Conservation (phyloP, 2,797 vertebrate genomes). For the Erethizon dorsatum region DNA sequence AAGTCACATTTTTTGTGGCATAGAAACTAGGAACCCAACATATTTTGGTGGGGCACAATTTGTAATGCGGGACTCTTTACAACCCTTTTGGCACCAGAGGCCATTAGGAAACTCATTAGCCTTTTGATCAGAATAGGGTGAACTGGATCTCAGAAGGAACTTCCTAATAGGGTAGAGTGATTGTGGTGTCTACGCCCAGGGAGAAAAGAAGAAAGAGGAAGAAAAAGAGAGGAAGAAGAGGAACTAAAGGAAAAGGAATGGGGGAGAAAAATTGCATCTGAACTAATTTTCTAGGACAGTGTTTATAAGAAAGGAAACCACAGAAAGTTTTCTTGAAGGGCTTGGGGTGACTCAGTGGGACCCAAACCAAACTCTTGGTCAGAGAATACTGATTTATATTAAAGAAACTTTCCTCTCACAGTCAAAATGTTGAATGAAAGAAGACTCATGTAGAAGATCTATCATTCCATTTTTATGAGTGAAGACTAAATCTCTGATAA, state of each 20-base stretch:
- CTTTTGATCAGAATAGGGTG: background rate
- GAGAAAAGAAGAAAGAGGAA: background rate
- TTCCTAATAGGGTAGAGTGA: background rate
- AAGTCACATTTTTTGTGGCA: background rate
- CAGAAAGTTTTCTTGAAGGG: slow-evolving; percentile 1
- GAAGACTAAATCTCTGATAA: background rate
- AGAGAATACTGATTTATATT: background rate
- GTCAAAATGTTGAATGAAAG: slow-evolving; percentile 21
- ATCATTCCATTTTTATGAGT: background rate
- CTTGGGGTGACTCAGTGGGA: background rate
- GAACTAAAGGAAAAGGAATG: background rate
- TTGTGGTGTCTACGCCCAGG: background rate
- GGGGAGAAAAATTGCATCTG: slow-evolving; percentile 11
- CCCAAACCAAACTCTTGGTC: slow-evolving; percentile 2
- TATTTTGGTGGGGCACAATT: background rate
- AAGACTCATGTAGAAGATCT: background rate
- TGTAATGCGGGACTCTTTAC: background rate
- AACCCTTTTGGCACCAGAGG: background rate
- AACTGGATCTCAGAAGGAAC: slow-evolving; percentile 29
- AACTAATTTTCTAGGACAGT: background rate
- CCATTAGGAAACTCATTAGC: background rate
- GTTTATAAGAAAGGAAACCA: background rate
- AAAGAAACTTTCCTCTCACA: slow-evolving; percentile 45
- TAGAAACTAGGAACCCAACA: background rate
- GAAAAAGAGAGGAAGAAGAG: background rate